A percentile compares a stretch with the other conserved stretches of the same genome.
Evolutionary conservation across 2,797 vertebrate genomes (phyloP).

Genomic region (Hippoglossus hippoglossus): DNA sequence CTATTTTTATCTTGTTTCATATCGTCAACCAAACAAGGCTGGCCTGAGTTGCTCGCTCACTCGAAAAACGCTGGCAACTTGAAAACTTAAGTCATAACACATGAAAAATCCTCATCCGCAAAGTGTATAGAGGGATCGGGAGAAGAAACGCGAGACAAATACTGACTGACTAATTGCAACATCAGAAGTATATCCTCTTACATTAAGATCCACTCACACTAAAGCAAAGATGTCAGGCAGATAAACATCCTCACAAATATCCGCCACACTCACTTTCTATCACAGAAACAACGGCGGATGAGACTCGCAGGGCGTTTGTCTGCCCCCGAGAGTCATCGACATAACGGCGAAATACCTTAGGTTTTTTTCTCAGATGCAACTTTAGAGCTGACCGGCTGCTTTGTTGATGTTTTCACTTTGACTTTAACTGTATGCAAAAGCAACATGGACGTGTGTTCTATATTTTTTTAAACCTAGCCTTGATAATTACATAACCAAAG

Average conservation of each 20-base stretch:
- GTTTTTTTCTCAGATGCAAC: conserved; percentile 83
- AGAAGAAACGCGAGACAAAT: conserved; percentile 28
- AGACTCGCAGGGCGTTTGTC: conserved; percentile 34
- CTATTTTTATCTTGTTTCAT: conserved; percentile 83
- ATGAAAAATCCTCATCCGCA: conserved; percentile 56
- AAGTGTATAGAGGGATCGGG: conserved; percentile 42
- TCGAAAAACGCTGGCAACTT: conserved; percentile 59
- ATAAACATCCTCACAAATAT: conserved; percentile 74
- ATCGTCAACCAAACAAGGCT: conserved; percentile 81
- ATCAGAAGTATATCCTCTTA: conserved; percentile 61
- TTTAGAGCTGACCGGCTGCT: conserved; percentile 85
- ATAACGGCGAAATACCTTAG: conserved; percentile 66
- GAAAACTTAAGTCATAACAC: conserved; percentile 59
- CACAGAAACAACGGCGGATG: conserved; percentile 51
- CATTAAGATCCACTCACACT: conserved; percentile 78
- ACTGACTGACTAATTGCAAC: conserved; percentile 52
- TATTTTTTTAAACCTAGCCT: conserved; percentile 90
- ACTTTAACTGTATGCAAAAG: conserved; percentile 88
- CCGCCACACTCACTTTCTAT: conserved; percentile 71
- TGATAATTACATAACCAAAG: conserved; percentile 91
- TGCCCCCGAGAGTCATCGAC: conserved; percentile 46
- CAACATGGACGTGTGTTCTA: conserved; percentile 86
- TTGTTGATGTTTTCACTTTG: conserved; percentile 84
- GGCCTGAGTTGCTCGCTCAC: conserved; percentile 70
- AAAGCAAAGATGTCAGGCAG: conserved; percentile 83